Base-by-base conservation (phyloP, 2,888 invertebrate genomes). In the Exocentrus adspersus region DNA sequence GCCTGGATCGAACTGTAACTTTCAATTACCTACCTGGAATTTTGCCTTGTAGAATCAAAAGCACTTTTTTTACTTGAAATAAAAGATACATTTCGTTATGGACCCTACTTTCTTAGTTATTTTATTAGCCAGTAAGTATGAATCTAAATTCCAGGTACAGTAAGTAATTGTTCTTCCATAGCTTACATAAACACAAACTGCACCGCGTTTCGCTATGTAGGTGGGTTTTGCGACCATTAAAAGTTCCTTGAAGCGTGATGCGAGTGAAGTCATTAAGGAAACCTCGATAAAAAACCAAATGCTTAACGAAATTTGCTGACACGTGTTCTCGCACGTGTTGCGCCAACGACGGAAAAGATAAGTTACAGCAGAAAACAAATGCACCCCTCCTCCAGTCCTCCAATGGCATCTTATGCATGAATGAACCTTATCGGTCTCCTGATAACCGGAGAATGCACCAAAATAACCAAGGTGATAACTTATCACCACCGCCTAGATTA, bases 381-480 rank as follows among this genome's bases (percentile, higher is more conserved):
- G 51, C 24, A 70, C 72, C 74, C 68, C 72, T 70, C 68, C 70
- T 48, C 45, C 24, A 70, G 71, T 73, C 68, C 72, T 70, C 68
- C 70, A 61, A 62, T 56, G 51, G 58, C 61, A 64, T 68, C 68
- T 64, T 51, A 42, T 28, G 16, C 50, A 62, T 68, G 65, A 68
- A 68, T 65, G 63, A 52, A 28, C 48, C 19, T 68, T 68, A 68
- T 68, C 68, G 57, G 58, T 53, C 50, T 51, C 45, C 50, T 61
- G 65, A 68, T 68, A 68, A 63, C 63, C 17, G 59, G 53, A 63
- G 65, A 68, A 68, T 77, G 75, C 77, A 78, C 77, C 77, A 74
- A 79, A 78, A 78, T 75, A 78, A 76, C 76, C 74, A 78, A 79
- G 79, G 79, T 80, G 80, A 80, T 80, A 80, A 78, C 77, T 74